Percentiles rank a stretch among this genome's conserved stretches.
These are phyloP conservation scores for Gnathonemus longibarbis DNA, from an alignment of 2,113 vertebrate species.

Conservation along the genomic window DNA sequence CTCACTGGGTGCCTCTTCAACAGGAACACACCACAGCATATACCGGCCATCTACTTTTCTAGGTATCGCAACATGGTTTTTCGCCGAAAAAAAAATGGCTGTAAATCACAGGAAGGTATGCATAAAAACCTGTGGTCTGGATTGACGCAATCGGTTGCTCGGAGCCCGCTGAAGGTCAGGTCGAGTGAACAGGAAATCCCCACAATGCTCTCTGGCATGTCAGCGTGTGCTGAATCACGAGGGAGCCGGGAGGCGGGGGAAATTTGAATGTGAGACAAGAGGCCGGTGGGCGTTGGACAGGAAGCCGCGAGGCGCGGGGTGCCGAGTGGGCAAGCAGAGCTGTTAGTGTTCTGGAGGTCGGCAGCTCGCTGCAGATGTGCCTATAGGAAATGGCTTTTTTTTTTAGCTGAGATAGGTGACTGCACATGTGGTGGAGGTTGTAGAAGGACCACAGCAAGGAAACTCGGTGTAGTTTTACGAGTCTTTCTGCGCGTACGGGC, in stretches of 20 bases:
- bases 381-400: constrained; percentile 7
- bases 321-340: neutral
- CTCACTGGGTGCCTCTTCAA: neutral
- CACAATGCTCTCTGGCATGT: neutral
- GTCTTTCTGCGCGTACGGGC: neutral
- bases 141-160: constrained; percentile 3
- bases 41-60: neutral
- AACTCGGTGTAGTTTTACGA: neutral
- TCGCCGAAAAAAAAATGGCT: neutral
- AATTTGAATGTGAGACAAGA: neutral
- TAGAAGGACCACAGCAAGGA: constrained; percentile 12
- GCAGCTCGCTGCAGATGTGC: neutral
- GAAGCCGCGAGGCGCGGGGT: neutral
- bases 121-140: neutral
- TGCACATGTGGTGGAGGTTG: neutral
- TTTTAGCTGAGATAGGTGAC: neutral
- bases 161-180: neutral
- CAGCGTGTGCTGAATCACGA: constrained; percentile 5
- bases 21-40: neutral
- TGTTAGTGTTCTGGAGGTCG: neutral
- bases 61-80: constrained; percentile 10
- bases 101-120: constrained; percentile 5
- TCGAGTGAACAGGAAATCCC: constrained; percentile 6
- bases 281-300: constrained; percentile 8
- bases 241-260: neutral